Evolutionary conservation across 23 tunicate species (phyloP).

Genomic region (Phallusia fumigata): DNA sequence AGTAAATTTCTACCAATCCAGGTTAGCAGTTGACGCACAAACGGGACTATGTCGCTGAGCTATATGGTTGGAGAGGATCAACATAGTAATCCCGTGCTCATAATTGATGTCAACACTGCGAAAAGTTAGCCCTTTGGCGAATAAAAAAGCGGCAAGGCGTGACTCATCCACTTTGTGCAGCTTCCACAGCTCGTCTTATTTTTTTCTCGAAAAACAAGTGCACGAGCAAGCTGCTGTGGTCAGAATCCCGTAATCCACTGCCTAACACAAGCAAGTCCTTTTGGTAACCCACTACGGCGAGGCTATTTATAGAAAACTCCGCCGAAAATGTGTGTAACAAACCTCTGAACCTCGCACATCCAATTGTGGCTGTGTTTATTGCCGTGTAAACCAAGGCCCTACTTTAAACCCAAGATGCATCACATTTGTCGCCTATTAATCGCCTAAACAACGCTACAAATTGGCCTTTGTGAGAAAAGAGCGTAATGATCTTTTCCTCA

Average conservation of each 20-base stretch:
- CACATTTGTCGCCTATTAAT: slow-evolving; percentile 1
- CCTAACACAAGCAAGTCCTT: neutral
- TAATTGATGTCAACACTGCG: too few relatives aligned
- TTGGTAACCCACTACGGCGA: neutral
- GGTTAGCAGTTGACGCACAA: too few relatives aligned
- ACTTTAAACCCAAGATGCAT: neutral
- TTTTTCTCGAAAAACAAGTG: too few relatives aligned
- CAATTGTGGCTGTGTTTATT: neutral
- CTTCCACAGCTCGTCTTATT: too few relatives aligned
- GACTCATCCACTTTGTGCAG: too few relatives aligned
- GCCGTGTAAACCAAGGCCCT: neutral
- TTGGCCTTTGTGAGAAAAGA: neutral
- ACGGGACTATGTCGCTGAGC: too few relatives aligned
- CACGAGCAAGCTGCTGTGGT: neutral
- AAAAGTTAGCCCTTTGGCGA: too few relatives aligned
- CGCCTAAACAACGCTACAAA: neutral
- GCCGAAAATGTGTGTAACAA: neutral
- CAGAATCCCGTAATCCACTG: neutral
- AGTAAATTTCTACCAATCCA: too few relatives aligned
- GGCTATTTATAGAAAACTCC: neutral
- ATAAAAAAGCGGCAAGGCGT: too few relatives aligned
- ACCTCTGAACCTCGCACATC: neutral
- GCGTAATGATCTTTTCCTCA: neutral
- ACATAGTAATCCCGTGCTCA: too few relatives aligned
- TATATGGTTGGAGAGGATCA: too few relatives aligned